These are phyloP conservation scores for Nemurella pictetii DNA, from an alignment of 2,888 invertebrate genomes.

Conservation along the genomic window DNA sequence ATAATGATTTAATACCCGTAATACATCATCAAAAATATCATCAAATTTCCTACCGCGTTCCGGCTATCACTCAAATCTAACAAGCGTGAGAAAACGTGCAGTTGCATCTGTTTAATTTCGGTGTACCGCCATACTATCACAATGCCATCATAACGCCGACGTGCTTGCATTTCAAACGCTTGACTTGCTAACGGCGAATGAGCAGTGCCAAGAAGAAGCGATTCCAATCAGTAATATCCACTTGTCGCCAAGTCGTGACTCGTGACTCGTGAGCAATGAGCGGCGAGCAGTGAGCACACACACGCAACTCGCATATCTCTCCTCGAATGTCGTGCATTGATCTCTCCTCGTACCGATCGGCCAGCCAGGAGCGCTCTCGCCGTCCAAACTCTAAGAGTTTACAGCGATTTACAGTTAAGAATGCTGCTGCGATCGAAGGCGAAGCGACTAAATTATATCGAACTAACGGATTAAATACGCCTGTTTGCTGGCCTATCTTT, in stretches of 20 bases:
- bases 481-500: not conserved
- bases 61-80: not conserved
- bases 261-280: not conserved
- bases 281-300: not conserved
- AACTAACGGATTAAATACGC: not conserved
- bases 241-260: not conserved
- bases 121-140: not conserved
- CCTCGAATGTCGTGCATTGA: not conserved
- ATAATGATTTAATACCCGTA: not conserved
- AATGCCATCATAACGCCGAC: too few relatives aligned
- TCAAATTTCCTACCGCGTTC: not conserved
- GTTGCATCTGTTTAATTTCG: not conserved
- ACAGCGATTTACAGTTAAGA: not conserved
- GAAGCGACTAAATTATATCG: not conserved
- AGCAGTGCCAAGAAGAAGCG: not conserved
- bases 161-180: too few relatives aligned
- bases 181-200: not conserved
- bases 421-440: not conserved
- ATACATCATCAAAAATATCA: not conserved
- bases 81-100: not conserved
- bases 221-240: not conserved
- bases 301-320: too few relatives aligned
- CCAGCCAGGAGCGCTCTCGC: not conserved
- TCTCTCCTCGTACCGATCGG: not conserved
- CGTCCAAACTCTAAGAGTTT: too few relatives aligned